These are phyloP conservation scores for Platichthys flesus DNA, from an alignment of 2,113 vertebrate species.

Conservation along the genomic window DNA sequence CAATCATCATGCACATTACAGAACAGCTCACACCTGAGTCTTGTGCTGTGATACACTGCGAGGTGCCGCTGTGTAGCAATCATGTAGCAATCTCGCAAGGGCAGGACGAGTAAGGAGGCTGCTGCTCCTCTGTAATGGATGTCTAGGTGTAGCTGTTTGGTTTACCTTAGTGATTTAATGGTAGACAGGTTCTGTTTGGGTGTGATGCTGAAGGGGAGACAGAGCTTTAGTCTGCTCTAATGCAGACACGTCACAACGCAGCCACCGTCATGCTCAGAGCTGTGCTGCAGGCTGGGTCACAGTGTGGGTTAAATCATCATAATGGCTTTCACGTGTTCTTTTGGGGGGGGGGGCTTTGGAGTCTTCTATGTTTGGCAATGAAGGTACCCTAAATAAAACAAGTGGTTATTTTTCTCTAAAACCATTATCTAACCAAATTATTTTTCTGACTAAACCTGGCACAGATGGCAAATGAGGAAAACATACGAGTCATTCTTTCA, in stretches of 20 bases:
- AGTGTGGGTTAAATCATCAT: not conserved
- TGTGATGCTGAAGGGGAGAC: conserved; percentile 4
- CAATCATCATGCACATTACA: too few relatives aligned
- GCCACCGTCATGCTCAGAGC: not conserved
- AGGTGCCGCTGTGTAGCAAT: not conserved
- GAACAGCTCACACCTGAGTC: too few relatives aligned
- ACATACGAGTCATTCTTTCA: not conserved
- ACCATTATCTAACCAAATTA: too few relatives aligned
- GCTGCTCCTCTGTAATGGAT: not conserved
- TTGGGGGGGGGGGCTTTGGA: not conserved
- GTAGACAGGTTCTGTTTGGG: not conserved
- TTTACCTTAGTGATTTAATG: too few relatives aligned
- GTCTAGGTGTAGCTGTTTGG: not conserved
- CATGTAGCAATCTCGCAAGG: not conserved
- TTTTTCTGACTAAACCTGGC: not conserved
- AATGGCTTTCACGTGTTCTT: not conserved
- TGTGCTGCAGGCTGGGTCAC: not conserved
- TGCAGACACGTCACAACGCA: not conserved
- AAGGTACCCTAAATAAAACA: not conserved
- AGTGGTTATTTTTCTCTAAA: too few relatives aligned
- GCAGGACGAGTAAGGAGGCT: not conserved
- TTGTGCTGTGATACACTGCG: not conserved
- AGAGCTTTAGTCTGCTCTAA: not conserved
- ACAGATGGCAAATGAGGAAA: not conserved
- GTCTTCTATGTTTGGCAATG: not conserved